Percentiles rank a stretch among this genome's conserved stretches.
Evolutionary conservation across 1,140 invertebrate genomes (phyloP).

Genomic region (Fopius arisanus): DNA sequence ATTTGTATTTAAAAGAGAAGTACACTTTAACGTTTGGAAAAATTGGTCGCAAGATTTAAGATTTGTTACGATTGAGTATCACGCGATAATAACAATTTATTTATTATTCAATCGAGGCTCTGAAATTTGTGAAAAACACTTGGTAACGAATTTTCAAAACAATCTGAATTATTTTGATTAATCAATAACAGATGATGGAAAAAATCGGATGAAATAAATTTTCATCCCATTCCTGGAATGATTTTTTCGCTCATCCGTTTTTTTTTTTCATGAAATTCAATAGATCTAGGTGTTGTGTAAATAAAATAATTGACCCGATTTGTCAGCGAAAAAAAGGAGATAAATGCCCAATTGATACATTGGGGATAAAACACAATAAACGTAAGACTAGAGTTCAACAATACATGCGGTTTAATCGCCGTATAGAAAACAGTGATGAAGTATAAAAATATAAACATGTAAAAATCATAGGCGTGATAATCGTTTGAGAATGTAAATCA

Average conservation of each 20-base stretch:
- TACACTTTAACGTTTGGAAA: constrained; percentile 20
- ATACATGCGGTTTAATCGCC: constrained; percentile 58
- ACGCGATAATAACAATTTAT: constrained; percentile 17
- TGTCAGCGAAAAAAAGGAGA: not conserved
- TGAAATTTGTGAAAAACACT: not conserved
- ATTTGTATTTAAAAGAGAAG: not conserved
- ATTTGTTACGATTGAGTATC: constrained; percentile 21
- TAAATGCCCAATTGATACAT: constrained; percentile 42
- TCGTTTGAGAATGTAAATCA: constrained; percentile 37
- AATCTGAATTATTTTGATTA: not conserved
- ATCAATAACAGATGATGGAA: not conserved
- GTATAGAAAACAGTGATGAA: constrained; percentile 44
- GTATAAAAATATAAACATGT: constrained; percentile 64
- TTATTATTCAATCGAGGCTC: not conserved
- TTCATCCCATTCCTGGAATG: too few species aligned
- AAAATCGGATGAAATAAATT: not conserved
- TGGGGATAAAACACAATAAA: constrained; percentile 48
- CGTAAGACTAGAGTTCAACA: constrained; percentile 63
- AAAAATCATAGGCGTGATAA: constrained; percentile 51
- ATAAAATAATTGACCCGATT: constrained; percentile 19
- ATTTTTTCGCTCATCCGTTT: too few species aligned
- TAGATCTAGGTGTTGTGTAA: too few species aligned
- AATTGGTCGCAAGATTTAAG: constrained; percentile 32
- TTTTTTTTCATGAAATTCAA: too few species aligned
- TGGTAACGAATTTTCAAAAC: not conserved